Conservation (phyloP, 2,113 vertebrate genomes). For the Cyprinus carpio region DNA sequence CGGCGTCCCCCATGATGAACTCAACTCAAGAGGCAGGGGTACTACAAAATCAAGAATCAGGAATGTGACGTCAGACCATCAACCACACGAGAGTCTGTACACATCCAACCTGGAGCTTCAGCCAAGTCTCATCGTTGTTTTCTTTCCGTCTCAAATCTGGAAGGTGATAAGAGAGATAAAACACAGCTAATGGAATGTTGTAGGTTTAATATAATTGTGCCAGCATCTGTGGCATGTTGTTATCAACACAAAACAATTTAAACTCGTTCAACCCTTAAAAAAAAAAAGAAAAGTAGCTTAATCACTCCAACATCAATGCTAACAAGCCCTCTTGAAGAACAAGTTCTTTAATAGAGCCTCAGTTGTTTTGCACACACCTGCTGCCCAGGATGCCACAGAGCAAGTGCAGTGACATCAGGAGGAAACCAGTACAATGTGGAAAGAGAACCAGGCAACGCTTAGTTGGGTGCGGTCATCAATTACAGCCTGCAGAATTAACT, state of each 20-base stretch:
- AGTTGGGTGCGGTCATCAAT: neutral
- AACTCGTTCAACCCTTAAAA: neutral
- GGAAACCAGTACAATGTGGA: neutral
- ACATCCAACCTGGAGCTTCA: neutral
- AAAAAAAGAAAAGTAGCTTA: neutral
- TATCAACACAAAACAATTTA: neutral
- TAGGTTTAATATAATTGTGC: neutral
- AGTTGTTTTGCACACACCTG: neutral
- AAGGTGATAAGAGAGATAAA: neutral
- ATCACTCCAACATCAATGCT: neutral
- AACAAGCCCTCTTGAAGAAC: neutral
- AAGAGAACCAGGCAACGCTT: neutral
- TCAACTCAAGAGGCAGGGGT: neutral
- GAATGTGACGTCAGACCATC: neutral
- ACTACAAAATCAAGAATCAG: neutral
- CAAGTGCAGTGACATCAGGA: neutral
- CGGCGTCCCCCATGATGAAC: conserved; percentile 67
- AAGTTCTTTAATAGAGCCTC: neutral
- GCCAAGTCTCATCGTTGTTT: neutral
- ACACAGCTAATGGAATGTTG: neutral
- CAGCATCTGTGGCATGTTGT: neutral
- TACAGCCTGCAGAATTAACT: neutral
- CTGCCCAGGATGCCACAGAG: neutral
- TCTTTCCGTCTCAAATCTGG: neutral
- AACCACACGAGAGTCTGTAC: neutral